Evolutionary conservation across 2,113 vertebrate species (phyloP).

Genomic region (Gulo gulo): DNA sequence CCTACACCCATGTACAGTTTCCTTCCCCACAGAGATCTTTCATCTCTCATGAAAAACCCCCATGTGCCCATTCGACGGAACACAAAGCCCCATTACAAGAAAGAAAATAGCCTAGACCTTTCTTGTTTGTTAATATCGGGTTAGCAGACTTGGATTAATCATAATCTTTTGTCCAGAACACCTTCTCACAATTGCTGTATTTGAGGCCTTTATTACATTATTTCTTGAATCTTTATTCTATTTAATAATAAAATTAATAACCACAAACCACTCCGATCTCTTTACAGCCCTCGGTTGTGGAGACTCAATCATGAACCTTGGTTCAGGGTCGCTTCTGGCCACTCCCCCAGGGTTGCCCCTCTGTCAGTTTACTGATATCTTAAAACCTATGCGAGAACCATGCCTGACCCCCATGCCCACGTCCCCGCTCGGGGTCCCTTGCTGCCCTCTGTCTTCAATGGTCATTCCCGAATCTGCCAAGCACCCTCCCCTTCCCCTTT

Average conservation of each 20-base stretch:
- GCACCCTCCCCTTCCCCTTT: no score
- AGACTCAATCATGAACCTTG: not conserved
- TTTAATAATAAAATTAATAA: constrained; percentile 1
- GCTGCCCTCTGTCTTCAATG: not conserved
- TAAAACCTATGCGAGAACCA: no score
- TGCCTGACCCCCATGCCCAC: accelerated
- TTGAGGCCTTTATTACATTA: not conserved
- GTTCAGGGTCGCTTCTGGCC: accelerated
- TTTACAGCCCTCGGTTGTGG: accelerated
- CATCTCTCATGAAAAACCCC: not conserved
- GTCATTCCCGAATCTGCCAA: not conserved
- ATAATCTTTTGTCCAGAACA: not conserved
- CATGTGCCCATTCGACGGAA: not conserved
- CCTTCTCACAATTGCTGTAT: not conserved
- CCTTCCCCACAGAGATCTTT: not conserved
- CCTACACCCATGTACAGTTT: not conserved
- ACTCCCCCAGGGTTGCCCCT: accelerated
- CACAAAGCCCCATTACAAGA: not conserved
- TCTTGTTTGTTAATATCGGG: not conserved
- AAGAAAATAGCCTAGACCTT: not conserved
- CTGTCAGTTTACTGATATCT: accelerated
- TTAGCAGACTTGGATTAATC: not conserved
- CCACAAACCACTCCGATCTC: not conserved
- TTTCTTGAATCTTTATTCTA: not conserved
- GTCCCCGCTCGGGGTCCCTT: accelerated